Conservation (phyloP, 1,140 invertebrate genomes). For the Caerostris extrusa region DNA sequence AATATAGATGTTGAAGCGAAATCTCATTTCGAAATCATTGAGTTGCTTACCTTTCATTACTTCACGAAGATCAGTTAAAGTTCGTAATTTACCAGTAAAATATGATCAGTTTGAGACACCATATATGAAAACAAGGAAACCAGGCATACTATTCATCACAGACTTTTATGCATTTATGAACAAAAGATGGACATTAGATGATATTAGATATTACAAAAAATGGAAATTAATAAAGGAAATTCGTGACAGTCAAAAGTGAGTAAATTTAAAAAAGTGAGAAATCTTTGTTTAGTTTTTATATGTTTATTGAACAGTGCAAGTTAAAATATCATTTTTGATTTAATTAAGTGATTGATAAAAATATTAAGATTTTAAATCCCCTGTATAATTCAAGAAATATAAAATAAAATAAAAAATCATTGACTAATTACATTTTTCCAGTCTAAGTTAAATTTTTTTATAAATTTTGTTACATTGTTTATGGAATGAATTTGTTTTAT, state of each 20-base stretch:
- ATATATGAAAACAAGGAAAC: background rate
- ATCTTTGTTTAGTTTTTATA: too few relatives aligned
- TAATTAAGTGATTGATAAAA: too few relatives aligned
- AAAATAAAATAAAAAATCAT: too few relatives aligned
- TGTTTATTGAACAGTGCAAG: too few relatives aligned
- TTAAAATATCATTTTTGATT: too few relatives aligned
- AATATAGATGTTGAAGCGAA: background rate
- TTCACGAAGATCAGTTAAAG: conserved; percentile 24
- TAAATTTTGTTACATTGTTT: too few relatives aligned
- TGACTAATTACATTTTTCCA: too few relatives aligned
- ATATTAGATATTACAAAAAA: background rate
- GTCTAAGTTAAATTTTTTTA: too few relatives aligned
- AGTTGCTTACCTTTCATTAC: background rate
- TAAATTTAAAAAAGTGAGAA: too few relatives aligned
- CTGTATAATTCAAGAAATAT: too few relatives aligned
- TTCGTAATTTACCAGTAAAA: conserved; percentile 27
- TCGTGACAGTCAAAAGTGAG: background rate
- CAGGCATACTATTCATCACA: background rate
- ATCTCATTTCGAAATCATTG: background rate
- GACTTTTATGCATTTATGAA: conserved; percentile 51
- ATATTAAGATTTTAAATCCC: too few relatives aligned
- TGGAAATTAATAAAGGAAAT: background rate
- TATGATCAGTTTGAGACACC: conserved; percentile 30
- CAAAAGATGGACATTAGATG: conserved; percentile 24
- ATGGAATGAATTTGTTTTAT: too few relatives aligned